phyloP scores from a whole-genome alignment of 2,797 vertebrate genomes.

The Ctenopoma kingsleyae region DNA sequence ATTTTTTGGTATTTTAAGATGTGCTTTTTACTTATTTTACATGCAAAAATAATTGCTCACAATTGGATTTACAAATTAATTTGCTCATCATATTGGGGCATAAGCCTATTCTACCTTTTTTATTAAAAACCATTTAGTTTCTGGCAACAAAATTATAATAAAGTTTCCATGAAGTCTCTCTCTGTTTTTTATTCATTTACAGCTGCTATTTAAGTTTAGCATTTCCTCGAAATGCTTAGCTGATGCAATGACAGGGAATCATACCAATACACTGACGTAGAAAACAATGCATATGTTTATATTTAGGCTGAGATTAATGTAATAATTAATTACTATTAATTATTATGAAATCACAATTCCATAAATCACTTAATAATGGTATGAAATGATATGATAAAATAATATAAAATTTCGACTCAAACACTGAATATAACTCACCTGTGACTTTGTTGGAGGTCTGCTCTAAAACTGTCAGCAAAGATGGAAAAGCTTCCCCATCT shows the following conservation, averaged over 20 bases:
- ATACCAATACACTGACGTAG: neutral
- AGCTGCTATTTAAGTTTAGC: neutral
- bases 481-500: conserved; percentile 67
- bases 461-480: conserved; percentile 54
- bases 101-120: neutral
- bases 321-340: too few relatives aligned
- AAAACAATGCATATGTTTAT: neutral
- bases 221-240: neutral
- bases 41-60: neutral
- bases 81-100: neutral
- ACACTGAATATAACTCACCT: conserved; percentile 33
- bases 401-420: conserved; percentile 1
- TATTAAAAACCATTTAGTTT: neutral
- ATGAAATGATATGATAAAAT: conserved; percentile 4
- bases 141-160: too few relatives aligned
- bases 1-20: neutral
- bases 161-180: neutral
- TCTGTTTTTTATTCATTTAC: neutral
- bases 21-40: neutral
- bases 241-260: neutral
- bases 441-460: conserved; percentile 43
- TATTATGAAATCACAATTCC: too few relatives aligned
- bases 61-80: neutral
- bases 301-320: too few relatives aligned
- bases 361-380: too few relatives aligned